A percentile compares a stretch with the other conserved stretches of the same genome.
Conservation (phyloP, 1,140 invertebrate genomes). For the Lordiphosa stackelbergi region DNA sequence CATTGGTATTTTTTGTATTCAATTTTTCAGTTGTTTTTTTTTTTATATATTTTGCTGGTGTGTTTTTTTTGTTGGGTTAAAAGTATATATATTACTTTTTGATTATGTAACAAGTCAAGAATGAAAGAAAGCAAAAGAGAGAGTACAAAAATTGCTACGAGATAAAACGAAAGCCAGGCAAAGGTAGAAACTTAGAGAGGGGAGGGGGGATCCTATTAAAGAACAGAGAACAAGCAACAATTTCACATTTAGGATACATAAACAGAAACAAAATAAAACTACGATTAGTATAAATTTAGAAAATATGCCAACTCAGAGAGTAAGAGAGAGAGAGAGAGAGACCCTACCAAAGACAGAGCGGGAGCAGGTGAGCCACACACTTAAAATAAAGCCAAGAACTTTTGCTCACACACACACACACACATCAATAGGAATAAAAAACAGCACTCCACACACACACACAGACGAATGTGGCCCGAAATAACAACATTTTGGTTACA, state of each 20-base stretch:
- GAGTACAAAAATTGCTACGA: constrained; percentile 45
- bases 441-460: constrained; percentile 24
- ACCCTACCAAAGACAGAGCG: too few species aligned
- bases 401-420: constrained; percentile 36
- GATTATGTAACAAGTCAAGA: constrained; percentile 62
- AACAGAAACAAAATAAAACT: constrained; percentile 27
- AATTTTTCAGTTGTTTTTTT: constrained; percentile 31
- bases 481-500: constrained; percentile 75
- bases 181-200: neutral
- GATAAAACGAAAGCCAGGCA: constrained; percentile 28
- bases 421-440: constrained; percentile 36
- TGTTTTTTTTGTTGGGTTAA: constrained; percentile 35
- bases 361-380: constrained; percentile 56
- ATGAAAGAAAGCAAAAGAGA: constrained; percentile 29
- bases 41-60: constrained; percentile 54
- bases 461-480: constrained; percentile 49
- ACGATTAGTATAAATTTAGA: constrained; percentile 61
- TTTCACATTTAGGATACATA: constrained; percentile 16
- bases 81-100: constrained; percentile 75
- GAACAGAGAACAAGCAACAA: constrained; percentile 23
- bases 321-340: constrained; percentile 11
- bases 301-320: constrained; percentile 52
- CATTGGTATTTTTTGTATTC: constrained; percentile 23
- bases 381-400: constrained; percentile 71
- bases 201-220: constrained; percentile 7